These are phyloP conservation scores for Microcaecilia unicolor DNA, from an alignment of 2,797 vertebrate genomes.

Conservation along the genomic window DNA sequence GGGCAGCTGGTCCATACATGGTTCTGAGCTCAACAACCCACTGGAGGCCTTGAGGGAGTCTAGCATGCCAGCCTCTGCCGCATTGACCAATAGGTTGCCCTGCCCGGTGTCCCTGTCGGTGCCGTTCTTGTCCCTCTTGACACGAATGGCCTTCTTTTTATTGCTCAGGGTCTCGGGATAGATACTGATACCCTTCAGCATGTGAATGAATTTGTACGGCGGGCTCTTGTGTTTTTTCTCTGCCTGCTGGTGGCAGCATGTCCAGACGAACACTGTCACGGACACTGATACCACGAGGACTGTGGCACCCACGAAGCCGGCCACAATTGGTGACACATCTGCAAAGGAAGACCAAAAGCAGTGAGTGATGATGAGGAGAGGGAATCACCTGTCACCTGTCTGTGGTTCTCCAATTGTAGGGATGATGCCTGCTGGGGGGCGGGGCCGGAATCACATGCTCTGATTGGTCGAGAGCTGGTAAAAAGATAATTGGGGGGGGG, in stretches of 20 bases:
- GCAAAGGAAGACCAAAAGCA: no score
- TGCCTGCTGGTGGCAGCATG: constrained; percentile 82
- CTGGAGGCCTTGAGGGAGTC: neutral
- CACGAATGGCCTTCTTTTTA: constrained; percentile 76
- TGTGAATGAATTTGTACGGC: constrained; percentile 90
- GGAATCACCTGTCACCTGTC: no score
- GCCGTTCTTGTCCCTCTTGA: constrained; percentile 47
- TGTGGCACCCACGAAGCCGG: constrained; percentile 86
- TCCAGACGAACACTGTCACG: constrained; percentile 80
- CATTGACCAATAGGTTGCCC: constrained; percentile 51
- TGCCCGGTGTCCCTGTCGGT: constrained; percentile 5
- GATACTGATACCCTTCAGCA: constrained; percentile 96
- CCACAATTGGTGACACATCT: constrained; percentile 89
- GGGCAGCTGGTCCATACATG: constrained; percentile 59
- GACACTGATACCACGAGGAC: constrained; percentile 79
- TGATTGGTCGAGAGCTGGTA: no score
- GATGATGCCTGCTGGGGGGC: no score
- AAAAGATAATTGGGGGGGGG: no score
- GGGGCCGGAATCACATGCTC: no score
- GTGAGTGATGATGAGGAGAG: no score
- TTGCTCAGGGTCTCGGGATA: constrained; percentile 86
- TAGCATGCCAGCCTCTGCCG: constrained; percentile 44
- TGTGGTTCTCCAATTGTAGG: no score
- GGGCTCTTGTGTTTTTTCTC: constrained; percentile 63
- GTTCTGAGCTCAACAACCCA: neutral